Evolutionary conservation across 2,888 invertebrate species (phyloP).

Genomic region (Panzeria rudis): DNA sequence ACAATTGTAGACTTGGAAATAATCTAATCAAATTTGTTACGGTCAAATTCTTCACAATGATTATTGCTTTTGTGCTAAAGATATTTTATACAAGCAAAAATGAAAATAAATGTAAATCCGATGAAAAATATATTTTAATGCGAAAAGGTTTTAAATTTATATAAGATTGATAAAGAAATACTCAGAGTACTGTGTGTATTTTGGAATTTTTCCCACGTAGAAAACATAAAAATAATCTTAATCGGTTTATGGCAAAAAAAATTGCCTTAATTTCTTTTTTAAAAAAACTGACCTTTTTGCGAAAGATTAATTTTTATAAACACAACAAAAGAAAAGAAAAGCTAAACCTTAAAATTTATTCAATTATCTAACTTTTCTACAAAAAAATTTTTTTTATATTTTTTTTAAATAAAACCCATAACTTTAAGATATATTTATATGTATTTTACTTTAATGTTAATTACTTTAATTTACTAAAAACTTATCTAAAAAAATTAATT

Average conservation of each 20-base stretch:
- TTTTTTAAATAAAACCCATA: too few species aligned
- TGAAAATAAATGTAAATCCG: neutral
- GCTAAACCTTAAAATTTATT: too few species aligned
- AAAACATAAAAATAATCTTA: neutral
- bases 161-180: neutral
- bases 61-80: neutral
- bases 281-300: neutral
- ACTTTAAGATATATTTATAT: too few species aligned
- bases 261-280: too few species aligned
- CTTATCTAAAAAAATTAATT: too few species aligned
- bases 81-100: neutral
- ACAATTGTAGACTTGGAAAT: neutral
- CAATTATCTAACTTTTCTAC: too few species aligned
- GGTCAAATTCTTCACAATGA: conserved; percentile 38
- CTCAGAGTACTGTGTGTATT: neutral
- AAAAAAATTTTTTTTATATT: too few species aligned
- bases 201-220: neutral
- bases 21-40: conserved; percentile 47
- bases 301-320: neutral
- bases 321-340: neutral
- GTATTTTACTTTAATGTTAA: too few species aligned
- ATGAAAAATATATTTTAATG: neutral
- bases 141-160: neutral
- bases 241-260: neutral
- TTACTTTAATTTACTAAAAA: too few species aligned